These are phyloP conservation scores for Lasioglossum pauxillum DNA, from an alignment of 2,888 invertebrate genomes.

Conservation along the genomic window DNA sequence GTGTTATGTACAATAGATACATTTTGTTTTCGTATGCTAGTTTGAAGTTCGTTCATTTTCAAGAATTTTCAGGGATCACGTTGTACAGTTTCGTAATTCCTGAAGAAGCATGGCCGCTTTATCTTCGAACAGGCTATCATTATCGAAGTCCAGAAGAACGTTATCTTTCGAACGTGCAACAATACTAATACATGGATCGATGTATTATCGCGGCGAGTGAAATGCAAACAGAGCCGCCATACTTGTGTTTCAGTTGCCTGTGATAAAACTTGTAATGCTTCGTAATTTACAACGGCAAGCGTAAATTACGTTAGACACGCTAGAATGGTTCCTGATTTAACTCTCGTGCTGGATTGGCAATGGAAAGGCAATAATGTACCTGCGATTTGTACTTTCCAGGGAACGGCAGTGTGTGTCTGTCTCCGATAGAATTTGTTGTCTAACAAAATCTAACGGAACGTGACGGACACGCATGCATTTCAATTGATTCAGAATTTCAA, in stretches of 20 bases:
- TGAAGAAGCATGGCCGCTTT: constrained; percentile 19
- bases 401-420: neutral
- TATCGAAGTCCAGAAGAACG: constrained; percentile 27
- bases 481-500: too few species aligned
- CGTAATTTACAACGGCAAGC: constrained; percentile 15
- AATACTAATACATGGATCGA: constrained; percentile 21
- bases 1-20: neutral
- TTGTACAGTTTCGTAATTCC: constrained; percentile 8
- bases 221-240: constrained; percentile 18
- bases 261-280: constrained; percentile 4
- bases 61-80: neutral
- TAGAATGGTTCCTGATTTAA: neutral
- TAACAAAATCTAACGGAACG: neutral
- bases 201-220: constrained; percentile 17
- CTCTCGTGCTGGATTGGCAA: neutral
- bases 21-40: neutral
- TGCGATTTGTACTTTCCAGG: neutral
- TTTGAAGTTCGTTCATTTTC: neutral
- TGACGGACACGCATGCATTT: neutral
- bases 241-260: neutral
- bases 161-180: constrained; percentile 38
- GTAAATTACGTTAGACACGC: neutral
- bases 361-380: neutral
- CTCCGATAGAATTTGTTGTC: neutral
- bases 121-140: constrained; percentile 35